Base-by-base conservation (phyloP, 35 echinoderm and acorn worm genomes). In the Amphiura filiformis region DNA sequence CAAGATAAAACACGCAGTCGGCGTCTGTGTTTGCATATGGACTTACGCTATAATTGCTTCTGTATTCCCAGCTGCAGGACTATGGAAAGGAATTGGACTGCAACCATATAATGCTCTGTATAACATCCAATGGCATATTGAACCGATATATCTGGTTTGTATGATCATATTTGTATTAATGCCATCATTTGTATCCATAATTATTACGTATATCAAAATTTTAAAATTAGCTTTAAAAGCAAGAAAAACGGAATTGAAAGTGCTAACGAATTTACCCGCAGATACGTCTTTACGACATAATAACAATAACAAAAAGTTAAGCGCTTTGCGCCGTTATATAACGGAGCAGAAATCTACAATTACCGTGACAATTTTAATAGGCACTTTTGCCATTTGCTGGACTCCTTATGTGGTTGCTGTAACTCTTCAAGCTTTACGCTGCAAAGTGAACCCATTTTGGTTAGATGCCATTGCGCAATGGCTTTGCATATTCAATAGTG, bases 211-310 rank as follows among this genome's bases (percentile, higher is more conserved):
- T 39, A 34, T 36, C 20, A 32, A 65, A 32, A 85, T 85, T 85
- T n/a, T 75, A 37, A 85, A 85, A 85, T 34, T 85, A 37, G 83
- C 83, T 56, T 35, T 56, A 32, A 85, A 85, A 85, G 83, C 83
- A 12, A 56, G 56, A 34, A 70, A 85, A 61, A 26, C 64, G 28
- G 28, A 30, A n/a, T 3, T 30, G 28, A 70, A 70, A 70, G 61
- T 70, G 17, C 41, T 4, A 47, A 9, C 41, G 7, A 52, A 70
- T 70, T 2, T 15, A 26, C 28, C 2, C 7, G 9, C 1, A 2
- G 28, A 70, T 18, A 70, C 61, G 28, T 70, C 61, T 13, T 13
- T 70, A 13, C 15, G 26, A 70, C 7, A 15, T 70, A 70, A 30
- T 30, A n/a, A 70, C 9, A 70, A 18, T 26, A 11, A 70, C 2